Conservation (phyloP, 2,888 invertebrate species). For the Drosophila demipolita region DNA sequence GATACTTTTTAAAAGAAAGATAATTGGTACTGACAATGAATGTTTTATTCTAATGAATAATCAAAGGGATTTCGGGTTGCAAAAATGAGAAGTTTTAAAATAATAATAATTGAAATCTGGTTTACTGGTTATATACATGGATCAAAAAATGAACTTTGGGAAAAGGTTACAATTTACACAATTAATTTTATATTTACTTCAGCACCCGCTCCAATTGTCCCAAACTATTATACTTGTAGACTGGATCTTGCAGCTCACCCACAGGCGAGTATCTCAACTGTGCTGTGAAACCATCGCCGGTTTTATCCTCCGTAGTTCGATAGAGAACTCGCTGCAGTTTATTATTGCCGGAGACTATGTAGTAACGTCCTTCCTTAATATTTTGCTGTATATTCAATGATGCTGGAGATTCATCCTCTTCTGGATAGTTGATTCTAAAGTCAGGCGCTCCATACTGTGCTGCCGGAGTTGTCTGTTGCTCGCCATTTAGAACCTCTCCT, state of each 20-base stretch:
- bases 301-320: slow-evolving; percentile 78
- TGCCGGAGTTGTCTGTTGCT: slow-evolving; percentile 34
- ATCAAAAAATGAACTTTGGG: background rate
- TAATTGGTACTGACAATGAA: no score
- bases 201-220: slow-evolving; percentile 83
- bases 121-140: background rate
- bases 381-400: slow-evolving; percentile 15
- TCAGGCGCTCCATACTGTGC: slow-evolving; percentile 71
- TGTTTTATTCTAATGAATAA: background rate
- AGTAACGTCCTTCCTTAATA: slow-evolving; percentile 82
- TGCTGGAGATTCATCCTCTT: slow-evolving; percentile 39
- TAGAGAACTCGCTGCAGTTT: slow-evolving; percentile 83
- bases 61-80: background rate
- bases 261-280: slow-evolving; percentile 84
- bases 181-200: slow-evolving; percentile 57
- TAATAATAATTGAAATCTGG: background rate
- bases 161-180: background rate
- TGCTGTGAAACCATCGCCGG: slow-evolving; percentile 83
- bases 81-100: background rate
- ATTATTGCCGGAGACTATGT: slow-evolving; percentile 83
- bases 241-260: slow-evolving; percentile 83
- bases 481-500: slow-evolving; percentile 5
- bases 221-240: slow-evolving; percentile 83
- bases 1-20: background rate
- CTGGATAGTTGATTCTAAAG: slow-evolving; percentile 68